Evolutionary conservation across 2,888 invertebrate species (phyloP).

Genomic region (Sminthurinus aureus): DNA sequence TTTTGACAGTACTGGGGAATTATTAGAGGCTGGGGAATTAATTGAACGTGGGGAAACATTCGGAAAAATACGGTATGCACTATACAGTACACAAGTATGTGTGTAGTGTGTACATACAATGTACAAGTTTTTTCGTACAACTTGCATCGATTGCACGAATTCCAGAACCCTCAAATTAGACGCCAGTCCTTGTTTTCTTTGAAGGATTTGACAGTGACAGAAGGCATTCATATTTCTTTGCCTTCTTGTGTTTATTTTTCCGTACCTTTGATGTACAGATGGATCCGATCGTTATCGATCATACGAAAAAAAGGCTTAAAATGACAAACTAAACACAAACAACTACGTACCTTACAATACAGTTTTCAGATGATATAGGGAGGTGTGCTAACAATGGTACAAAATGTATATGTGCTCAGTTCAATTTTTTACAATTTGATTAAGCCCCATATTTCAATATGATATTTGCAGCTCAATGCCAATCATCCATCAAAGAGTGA

Average conservation of each 20-base stretch:
- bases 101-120: not conserved
- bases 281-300: too few relatives aligned
- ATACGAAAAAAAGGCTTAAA: not conserved
- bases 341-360: not conserved
- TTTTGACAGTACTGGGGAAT: too few relatives aligned
- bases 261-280: not conserved
- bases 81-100: not conserved
- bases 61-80: not conserved
- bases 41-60: too few relatives aligned
- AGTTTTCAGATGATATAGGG: not conserved
- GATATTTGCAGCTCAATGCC: too few relatives aligned
- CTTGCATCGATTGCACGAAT: not conserved
- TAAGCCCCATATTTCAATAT: not conserved
- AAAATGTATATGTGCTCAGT: not conserved
- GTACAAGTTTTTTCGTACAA: not conserved
- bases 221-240: not conserved
- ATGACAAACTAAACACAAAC: not conserved
- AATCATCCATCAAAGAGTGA: too few relatives aligned
- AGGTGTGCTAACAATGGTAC: not conserved
- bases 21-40: too few relatives aligned
- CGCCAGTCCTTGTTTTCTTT: not conserved
- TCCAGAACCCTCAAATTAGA: not conserved
- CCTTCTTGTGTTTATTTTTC: not conserved
- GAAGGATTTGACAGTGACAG: constrained; percentile 17
- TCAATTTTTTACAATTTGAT: not conserved